These are phyloP conservation scores for Ptyas mucosa DNA, from an alignment of 2,113 vertebrate genomes.

Conservation along the genomic window DNA sequence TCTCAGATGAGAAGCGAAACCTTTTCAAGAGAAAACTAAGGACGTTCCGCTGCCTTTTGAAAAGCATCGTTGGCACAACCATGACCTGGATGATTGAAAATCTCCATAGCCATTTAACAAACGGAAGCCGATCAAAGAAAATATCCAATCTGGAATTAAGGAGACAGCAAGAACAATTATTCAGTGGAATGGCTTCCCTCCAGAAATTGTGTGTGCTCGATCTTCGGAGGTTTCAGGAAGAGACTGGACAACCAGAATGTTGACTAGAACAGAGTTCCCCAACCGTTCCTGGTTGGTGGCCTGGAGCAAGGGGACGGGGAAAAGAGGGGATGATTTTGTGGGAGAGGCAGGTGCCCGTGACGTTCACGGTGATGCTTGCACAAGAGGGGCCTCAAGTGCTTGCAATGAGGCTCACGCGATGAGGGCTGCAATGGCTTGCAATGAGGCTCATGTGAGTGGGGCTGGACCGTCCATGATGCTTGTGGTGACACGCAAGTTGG, in stretches of 20 bases:
- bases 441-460: no score
- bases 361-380: rapidly evolving
- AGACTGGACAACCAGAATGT: background rate
- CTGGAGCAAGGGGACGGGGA: no score
- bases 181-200: background rate
- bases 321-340: no score
- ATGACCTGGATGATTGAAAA: background rate
- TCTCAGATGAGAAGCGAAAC: background rate
- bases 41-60: background rate
- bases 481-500: no score
- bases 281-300: no score
- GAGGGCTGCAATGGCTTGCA: no score
- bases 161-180: background rate
- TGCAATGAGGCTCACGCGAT: no score
- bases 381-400: no score
- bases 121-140: background rate
- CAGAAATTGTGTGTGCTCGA: background rate
- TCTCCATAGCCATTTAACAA: background rate
- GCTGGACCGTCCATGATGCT: no score
- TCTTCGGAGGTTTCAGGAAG: background rate
- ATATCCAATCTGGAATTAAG: background rate
- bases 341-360: no score
- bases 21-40: background rate
- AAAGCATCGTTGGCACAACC: background rate
- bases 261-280: background rate